Evolutionary conservation across 2,797 vertebrate species (phyloP), one percentile per base, ranked within the genome.

Genomic region (Peromyscus aztecus): DNA sequence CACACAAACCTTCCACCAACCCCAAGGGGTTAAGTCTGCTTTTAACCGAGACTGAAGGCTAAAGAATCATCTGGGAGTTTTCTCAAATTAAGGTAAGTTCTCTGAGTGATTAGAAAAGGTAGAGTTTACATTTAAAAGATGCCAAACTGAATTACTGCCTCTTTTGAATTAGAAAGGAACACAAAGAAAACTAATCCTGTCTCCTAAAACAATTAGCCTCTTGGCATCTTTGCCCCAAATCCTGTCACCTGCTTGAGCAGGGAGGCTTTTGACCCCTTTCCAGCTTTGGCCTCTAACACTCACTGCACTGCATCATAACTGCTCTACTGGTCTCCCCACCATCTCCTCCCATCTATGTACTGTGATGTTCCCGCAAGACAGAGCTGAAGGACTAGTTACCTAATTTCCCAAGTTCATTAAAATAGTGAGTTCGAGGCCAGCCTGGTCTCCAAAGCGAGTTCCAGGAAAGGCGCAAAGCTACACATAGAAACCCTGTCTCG

Each of bases 181-280:
- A 65, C 46, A 89, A 52, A 82, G 34, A 95, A 27, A 94, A 77
- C 90, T 65, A 93, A 94, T 76, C 27, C 1, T 87, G 31, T 40
- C 43, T 91, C 86, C 17, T 87, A 90, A 80, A 93, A 29, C 76
- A 90, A 81, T 81, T 61, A 87, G 77, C 27, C 90, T 27, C 76
- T 80, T 87, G 24, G 12, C 59, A 77, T 67, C 57, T 81, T 65
- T 91, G 31, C 27, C 61, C 63, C 71, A 77, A 94, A 94, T 89
- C 95, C 1, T 52, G 21, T 81, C 83, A 77, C 29, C 21, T 59
- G 43, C 21, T 91, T 73, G 23, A 87, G 76, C 8, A 91, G 10
- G 10, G 43, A 2, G 10, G 82, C 4, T 84, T 91, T 37, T 14
- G 61, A 29, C 3, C 14, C 73, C 43, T 88, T 84, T 49, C 63